These are phyloP conservation scores for Helogale parvula DNA, from an alignment of 2,113 vertebrate species.

Conservation along the genomic window DNA sequence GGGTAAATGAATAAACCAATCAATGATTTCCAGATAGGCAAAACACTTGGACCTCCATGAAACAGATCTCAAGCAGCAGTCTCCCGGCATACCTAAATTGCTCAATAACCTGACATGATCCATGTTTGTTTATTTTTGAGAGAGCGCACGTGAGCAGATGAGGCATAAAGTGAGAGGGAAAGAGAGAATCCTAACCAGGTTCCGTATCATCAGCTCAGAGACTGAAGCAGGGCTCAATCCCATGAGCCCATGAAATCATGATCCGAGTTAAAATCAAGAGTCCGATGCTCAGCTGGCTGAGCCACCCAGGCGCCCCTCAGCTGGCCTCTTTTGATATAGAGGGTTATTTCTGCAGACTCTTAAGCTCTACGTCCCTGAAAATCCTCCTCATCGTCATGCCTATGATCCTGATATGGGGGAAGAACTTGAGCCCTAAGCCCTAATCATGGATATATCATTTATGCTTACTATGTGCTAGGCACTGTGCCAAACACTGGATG, in stretches of 20 bases:
- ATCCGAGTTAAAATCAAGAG: too few relatives aligned
- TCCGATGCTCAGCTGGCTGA: too few relatives aligned
- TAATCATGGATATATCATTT: background rate
- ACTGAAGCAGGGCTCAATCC: too few relatives aligned
- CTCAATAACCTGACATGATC: background rate
- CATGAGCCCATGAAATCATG: too few relatives aligned
- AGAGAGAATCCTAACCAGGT: too few relatives aligned
- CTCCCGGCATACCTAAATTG: background rate
- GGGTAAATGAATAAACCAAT: background rate
- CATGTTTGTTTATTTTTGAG: too few relatives aligned
- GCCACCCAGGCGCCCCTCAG: too few relatives aligned
- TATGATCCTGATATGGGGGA: background rate
- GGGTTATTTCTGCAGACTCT: background rate
- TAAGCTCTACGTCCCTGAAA: background rate
- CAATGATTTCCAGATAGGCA: background rate
- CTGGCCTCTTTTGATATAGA: conserved; percentile 13
- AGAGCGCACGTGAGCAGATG: too few relatives aligned
- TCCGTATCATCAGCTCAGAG: too few relatives aligned
- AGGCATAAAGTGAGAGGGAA: too few relatives aligned
- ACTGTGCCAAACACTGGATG: background rate
- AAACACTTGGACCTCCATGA: background rate
- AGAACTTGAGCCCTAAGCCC: background rate
- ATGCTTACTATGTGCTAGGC: background rate
- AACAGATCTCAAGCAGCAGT: background rate
- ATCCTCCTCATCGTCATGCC: background rate